A percentile compares a stretch with the other conserved stretches of the same genome.
phyloP scores from a whole-genome alignment of 2,113 vertebrate genomes.

The Rhynchomys soricoides region DNA sequence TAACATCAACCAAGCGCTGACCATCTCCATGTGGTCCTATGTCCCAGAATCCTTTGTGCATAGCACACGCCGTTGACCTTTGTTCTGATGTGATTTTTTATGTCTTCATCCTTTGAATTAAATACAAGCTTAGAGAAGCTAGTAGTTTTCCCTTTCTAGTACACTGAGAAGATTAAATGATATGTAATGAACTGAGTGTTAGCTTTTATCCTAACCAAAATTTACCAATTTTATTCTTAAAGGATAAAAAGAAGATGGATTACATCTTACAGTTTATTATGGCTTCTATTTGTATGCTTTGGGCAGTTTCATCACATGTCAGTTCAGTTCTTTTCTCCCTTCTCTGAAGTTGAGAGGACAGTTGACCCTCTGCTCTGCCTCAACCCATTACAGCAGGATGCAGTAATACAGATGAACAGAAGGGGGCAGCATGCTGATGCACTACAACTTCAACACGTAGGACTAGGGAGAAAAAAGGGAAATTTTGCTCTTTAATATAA shows the following conservation, averaged over 20 bases:
- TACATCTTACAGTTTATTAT: neutral
- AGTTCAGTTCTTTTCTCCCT: neutral
- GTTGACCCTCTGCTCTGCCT: neutral
- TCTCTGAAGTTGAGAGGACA: neutral
- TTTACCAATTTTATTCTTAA: neutral
- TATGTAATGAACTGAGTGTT: neutral
- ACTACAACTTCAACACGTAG: neutral
- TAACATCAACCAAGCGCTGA: neutral
- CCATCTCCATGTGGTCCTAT: fast-evolving
- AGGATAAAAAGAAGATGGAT: neutral
- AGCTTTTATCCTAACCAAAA: neutral
- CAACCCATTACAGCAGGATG: neutral
- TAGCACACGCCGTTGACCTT: fast-evolving
- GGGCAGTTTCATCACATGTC: neutral
- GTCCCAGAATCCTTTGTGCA: neutral
- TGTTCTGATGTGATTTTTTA: neutral
- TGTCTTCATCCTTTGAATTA: neutral
- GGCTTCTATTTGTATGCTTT: neutral
- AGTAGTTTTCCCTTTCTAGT: no score
- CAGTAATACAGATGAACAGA: neutral
- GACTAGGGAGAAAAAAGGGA: neutral
- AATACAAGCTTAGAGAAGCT: neutral
- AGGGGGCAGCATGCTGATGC: constrained; percentile 45
- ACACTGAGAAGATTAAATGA: neutral
- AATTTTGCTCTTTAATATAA: neutral